phyloP scores from a whole-genome alignment of 1,140 invertebrate species.

The Drosophila bocki region DNA sequence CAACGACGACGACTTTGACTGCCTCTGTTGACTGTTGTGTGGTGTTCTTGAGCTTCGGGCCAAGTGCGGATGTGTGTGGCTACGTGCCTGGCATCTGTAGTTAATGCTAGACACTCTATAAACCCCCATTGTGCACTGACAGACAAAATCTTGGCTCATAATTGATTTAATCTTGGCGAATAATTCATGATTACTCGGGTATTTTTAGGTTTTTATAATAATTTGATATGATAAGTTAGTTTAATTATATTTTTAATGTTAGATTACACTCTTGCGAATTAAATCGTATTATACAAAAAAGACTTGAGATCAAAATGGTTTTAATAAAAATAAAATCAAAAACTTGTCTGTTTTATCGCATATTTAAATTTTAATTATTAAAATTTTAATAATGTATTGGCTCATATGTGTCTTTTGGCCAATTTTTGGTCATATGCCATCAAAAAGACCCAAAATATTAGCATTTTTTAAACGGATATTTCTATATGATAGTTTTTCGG shows the following conservation, averaged over 20 bases:
- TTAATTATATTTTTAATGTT: neutral
- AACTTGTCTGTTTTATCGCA: too few relatives aligned
- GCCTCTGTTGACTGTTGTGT: constrained; percentile 35
- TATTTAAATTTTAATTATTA: too few relatives aligned
- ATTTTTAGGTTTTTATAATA: neutral
- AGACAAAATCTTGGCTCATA: constrained; percentile 5
- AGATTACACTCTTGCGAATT: neutral
- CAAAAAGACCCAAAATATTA: too few relatives aligned
- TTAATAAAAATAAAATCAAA: neutral
- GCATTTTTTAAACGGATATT: too few relatives aligned
- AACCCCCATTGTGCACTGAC: constrained; percentile 19
- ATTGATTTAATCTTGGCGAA: constrained; percentile 14
- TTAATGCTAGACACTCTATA: constrained; percentile 31
- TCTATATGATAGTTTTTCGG: too few relatives aligned
- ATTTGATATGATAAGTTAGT: too few relatives aligned
- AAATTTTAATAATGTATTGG: too few relatives aligned
- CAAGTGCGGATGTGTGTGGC: constrained; percentile 64
- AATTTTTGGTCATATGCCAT: too few relatives aligned
- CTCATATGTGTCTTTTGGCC: too few relatives aligned
- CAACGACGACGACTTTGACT: constrained; percentile 45
- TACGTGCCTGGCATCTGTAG: constrained; percentile 64
- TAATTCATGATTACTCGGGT: neutral
- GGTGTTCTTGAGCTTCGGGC: constrained; percentile 73
- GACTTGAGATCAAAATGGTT: neutral
- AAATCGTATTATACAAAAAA: neutral